Percentiles rank a stretch among this genome's conserved stretches.
Conservation (phyloP, 2,797 vertebrate genomes). For the Uromys caudimaculatus region DNA sequence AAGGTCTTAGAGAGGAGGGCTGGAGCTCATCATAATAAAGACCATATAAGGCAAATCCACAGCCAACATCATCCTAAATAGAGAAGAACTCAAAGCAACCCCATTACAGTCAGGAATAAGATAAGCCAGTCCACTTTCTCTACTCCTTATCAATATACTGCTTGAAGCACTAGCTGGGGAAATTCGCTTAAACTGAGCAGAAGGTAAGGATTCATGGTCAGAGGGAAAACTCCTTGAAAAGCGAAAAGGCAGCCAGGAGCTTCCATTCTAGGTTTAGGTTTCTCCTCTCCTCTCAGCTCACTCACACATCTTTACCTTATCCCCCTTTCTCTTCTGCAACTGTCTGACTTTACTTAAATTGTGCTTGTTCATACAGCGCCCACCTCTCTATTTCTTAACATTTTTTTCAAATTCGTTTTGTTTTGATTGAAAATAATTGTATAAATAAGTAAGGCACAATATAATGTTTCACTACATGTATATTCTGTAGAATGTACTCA, state of each 20-base stretch:
- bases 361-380: not conserved
- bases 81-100: not conserved
- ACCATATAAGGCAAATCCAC: not conserved
- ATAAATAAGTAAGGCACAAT: not conserved
- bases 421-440: not conserved
- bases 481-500: not conserved
- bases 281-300: accelerated
- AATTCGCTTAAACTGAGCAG: not conserved
- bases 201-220: not conserved
- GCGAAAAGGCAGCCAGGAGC: not conserved
- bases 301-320: not conserved
- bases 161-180: not conserved
- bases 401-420: not conserved
- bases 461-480: not conserved
- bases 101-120: not conserved
- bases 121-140: not conserved
- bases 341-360: no score
- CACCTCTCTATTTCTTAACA: not conserved
- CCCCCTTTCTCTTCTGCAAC: not conserved
- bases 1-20: not conserved
- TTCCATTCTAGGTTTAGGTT: not conserved
- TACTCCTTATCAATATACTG: not conserved
- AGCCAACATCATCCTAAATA: not conserved
- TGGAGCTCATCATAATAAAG: not conserved
- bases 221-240: not conserved